Evolutionary conservation across 2,113 vertebrate species (phyloP).

Genomic region (Thamnophis sirtalis): DNA sequence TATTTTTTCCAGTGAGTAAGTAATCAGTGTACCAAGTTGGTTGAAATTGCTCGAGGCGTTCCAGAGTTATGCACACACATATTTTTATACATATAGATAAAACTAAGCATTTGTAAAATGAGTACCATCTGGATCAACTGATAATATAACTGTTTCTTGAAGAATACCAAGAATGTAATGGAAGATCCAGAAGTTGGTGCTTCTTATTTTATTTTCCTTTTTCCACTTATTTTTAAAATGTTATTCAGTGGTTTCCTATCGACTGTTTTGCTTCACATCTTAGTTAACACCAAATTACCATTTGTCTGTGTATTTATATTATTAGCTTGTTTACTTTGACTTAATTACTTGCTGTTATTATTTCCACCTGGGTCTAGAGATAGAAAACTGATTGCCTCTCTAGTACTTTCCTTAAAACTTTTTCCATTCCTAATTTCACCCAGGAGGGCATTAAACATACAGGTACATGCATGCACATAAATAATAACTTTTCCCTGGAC

Average conservation of each 20-base stretch:
- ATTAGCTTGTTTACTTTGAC: constrained; percentile 8
- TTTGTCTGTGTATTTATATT: constrained; percentile 14
- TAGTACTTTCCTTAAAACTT: background rate
- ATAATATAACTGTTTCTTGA: background rate
- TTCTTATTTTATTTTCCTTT: background rate
- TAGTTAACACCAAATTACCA: background rate
- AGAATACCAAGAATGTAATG: constrained; percentile 6
- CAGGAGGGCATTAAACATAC: background rate
- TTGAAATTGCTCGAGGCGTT: too few relatives aligned
- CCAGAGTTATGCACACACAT: too few relatives aligned
- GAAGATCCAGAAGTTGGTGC: background rate
- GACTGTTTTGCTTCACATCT: background rate
- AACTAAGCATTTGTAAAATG: background rate
- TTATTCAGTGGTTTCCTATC: background rate
- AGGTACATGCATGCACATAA: background rate
- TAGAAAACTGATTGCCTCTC: background rate
- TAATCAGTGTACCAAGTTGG: too few relatives aligned
- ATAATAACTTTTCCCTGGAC: background rate
- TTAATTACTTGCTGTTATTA: constrained; percentile 17
- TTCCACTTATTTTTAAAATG: background rate
- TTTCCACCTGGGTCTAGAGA: background rate
- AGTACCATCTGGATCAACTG: background rate
- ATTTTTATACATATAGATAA: too few relatives aligned
- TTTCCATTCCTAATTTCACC: constrained; percentile 17
- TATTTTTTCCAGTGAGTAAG: too few relatives aligned